phyloP scores from a whole-genome alignment of 2,888 invertebrate genomes.

The Pyrgus malvae region DNA sequence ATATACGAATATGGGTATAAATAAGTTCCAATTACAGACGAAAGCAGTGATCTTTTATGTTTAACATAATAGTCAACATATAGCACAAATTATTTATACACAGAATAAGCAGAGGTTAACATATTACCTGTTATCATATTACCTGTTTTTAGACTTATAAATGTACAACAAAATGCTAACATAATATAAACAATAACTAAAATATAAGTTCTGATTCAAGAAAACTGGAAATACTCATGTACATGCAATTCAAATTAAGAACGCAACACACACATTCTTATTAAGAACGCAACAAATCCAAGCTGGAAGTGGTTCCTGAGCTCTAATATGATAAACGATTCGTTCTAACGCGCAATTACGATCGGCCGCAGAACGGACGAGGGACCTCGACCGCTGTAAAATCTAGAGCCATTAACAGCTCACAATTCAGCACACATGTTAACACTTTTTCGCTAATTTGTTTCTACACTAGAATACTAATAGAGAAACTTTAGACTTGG shows the following conservation, averaged over 20 bases:
- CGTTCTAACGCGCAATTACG: slow-evolving; percentile 70
- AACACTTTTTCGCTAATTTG: slow-evolving; percentile 29
- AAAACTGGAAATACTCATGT: not conserved
- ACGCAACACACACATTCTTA: no score
- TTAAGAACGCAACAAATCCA: slow-evolving; percentile 26
- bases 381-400: slow-evolving; percentile 39
- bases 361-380: slow-evolving; percentile 32
- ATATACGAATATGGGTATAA: slow-evolving; percentile 16
- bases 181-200: not conserved
- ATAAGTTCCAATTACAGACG: slow-evolving; percentile 6
- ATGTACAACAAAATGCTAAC: no score
- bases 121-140: no score
- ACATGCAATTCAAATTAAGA: slow-evolving; percentile 12
- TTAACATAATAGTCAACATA: not conserved
- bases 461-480: no score
- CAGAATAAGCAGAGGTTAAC: no score
- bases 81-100: not conserved
- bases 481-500: slow-evolving; percentile 17
- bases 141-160: no score
- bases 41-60: not conserved
- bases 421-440: slow-evolving; percentile 47
- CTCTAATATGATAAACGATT: slow-evolving; percentile 72
- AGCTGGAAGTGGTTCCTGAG: slow-evolving; percentile 39
- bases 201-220: not conserved
- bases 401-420: slow-evolving; percentile 61